Evolutionary conservation across 1,140 invertebrate genomes (phyloP).

Genomic region (Drosophila ogumai): DNA sequence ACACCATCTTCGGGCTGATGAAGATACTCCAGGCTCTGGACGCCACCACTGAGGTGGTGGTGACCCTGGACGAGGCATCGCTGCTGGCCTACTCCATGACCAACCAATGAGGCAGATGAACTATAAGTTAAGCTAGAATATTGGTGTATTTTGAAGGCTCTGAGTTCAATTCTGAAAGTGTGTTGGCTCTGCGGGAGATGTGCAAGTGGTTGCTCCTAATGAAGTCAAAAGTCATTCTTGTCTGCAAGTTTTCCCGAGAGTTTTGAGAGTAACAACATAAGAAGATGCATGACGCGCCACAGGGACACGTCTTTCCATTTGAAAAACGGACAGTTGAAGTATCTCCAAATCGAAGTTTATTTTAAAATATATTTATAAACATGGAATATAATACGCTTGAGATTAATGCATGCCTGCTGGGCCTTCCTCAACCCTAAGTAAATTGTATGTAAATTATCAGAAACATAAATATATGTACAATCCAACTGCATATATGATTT

Average conservation of each 20-base stretch:
- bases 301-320: not conserved
- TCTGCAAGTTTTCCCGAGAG: not conserved
- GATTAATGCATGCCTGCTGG: not conserved
- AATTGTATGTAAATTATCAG: slow-evolving; percentile 27
- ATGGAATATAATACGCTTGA: slow-evolving; percentile 12
- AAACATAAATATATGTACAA: slow-evolving; percentile 22
- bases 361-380: not conserved
- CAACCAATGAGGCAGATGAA: not conserved
- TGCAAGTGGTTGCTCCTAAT: not conserved
- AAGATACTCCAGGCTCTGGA: slow-evolving; percentile 78
- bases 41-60: slow-evolving; percentile 2
- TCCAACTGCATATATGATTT: not conserved
- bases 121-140: not conserved
- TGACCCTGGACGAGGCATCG: slow-evolving; percentile 21
- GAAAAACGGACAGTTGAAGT: not conserved
- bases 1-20: slow-evolving; percentile 78
- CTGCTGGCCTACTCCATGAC: slow-evolving; percentile 36
- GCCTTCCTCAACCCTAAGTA: not conserved
- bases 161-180: not conserved
- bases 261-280: not conserved
- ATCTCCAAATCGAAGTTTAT: not conserved
- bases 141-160: not conserved
- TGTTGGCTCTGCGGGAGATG: not conserved
- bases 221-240: not conserved
- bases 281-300: not conserved